Evolutionary conservation across 2,113 vertebrate species (phyloP).

Genomic region (Eublepharis macularius): DNA sequence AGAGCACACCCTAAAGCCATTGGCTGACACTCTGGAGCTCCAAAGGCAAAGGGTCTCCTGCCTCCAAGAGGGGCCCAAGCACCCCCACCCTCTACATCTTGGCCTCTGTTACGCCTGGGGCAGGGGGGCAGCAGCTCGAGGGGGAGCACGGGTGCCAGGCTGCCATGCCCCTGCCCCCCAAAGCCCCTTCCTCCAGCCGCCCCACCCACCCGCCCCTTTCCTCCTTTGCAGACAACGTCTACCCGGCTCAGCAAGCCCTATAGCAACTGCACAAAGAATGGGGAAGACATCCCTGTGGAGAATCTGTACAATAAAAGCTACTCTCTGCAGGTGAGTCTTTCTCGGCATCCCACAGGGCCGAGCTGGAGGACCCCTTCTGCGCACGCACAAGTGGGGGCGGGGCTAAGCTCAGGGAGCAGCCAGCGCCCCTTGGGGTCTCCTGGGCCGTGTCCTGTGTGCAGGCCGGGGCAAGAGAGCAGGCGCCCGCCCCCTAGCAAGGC

Average conservation of each 20-base stretch:
- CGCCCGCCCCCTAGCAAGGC: too few relatives aligned
- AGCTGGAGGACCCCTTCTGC: slow-evolving; percentile 10
- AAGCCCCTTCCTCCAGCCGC: too few relatives aligned
- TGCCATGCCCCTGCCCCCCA: too few relatives aligned
- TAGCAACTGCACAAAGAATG: slow-evolving; percentile 78
- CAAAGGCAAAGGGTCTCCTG: too few relatives aligned
- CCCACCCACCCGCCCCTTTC: neutral
- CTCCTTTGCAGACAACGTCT: slow-evolving; percentile 72
- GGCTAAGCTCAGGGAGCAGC: slow-evolving; percentile 10
- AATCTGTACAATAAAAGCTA: slow-evolving; percentile 81
- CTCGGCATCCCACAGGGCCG: neutral
- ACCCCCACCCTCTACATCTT: too few relatives aligned
- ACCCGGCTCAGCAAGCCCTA: slow-evolving; percentile 80
- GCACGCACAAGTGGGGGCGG: neutral
- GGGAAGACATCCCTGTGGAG: slow-evolving; percentile 69
- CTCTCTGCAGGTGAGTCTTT: slow-evolving; percentile 74
- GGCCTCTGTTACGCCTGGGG: too few relatives aligned
- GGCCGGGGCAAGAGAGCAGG: too few relatives aligned
- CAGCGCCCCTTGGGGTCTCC: slow-evolving; percentile 64
- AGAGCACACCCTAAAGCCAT: too few relatives aligned
- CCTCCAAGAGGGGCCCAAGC: too few relatives aligned
- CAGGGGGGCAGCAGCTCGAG: too few relatives aligned
- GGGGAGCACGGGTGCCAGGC: too few relatives aligned
- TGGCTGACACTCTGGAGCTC: too few relatives aligned
- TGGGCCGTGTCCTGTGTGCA: slow-evolving; percentile 67